Base-by-base conservation (phyloP, 2,888 invertebrate species). In the Cyclophora punctaria region DNA sequence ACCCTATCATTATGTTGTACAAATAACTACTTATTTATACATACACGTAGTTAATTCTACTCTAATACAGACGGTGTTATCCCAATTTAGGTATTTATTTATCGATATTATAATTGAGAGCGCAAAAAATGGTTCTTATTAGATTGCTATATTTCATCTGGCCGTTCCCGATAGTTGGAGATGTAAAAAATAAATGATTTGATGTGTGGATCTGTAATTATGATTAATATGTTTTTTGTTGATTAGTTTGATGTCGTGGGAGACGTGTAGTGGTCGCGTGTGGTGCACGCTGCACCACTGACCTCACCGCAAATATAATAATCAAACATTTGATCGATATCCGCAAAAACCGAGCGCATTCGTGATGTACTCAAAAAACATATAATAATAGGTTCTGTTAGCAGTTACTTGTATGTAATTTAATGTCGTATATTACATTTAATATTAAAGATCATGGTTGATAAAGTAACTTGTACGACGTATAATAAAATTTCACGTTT, bases 1-100 rank as follows among this genome's bases (percentile, higher is more conserved):
- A 78, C 78, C 86, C 86, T 75, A 77, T 85, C 81, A 87, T 87
- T 88, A 87, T 75, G 68, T 67, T 83, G 76, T 80, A 74, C 83
- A 86, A 86, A 86, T 86, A 88, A 83, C 80, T 80, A 79, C 76
- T 78, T 78, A 81, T 74, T 79, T 77, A 78, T 76, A 75, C 68
- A 74, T 75, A 73, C 71, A 74, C 63, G 66, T 60, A 72, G 64
- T 67, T 75, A 78, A 83, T 78, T 71, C 61, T 75, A 72, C 75
- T 75, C 69, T 72, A 71, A 69, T 69, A 62, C 60, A 69, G 63
- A 64, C 57, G 62, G 65, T 67, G 66, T 66, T 70, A 60, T 64
- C 67, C 70, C 59, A 62, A 59, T 58, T 60, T 69, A 64, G 68
- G 64, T 73, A 73, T 78, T 77, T 79, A 78, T 78, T 77, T 80